phyloP scores from a whole-genome alignment of 2,888 invertebrate species.

The Watsonalla cultraria region DNA sequence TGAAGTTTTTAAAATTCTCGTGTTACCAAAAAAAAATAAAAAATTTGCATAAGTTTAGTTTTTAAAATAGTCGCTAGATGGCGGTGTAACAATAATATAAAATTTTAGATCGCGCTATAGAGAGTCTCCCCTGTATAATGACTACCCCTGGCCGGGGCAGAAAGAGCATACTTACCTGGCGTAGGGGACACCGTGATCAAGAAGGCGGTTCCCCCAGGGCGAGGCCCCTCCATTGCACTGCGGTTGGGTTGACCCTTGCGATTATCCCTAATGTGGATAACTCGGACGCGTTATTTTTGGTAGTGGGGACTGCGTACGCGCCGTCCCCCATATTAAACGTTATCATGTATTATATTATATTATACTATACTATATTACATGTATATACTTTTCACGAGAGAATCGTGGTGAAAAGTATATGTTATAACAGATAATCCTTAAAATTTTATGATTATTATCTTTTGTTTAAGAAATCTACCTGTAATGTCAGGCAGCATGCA shows the following conservation, averaged over 20 bases:
- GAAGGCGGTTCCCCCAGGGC: constrained; percentile 17
- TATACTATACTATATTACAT: no score
- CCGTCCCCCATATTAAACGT: constrained; percentile 10
- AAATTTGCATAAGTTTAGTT: background rate
- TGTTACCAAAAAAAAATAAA: background rate
- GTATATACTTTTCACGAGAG: no score
- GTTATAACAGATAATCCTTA: no score
- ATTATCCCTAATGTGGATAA: constrained; percentile 16
- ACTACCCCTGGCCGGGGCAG: background rate
- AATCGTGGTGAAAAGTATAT: no score
- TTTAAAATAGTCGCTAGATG: background rate
- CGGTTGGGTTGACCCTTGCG: constrained; percentile 14
- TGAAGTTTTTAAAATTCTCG: no score
- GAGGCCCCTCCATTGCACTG: constrained; percentile 17
- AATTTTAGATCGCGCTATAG: constrained; percentile 3
- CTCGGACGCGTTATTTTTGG: constrained; percentile 16
- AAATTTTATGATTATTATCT: no score
- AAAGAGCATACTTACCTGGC: constrained; percentile 19
- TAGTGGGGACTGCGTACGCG: constrained; percentile 20
- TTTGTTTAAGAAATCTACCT: no score
- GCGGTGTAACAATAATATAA: background rate
- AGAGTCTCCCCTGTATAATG: constrained; percentile 5
- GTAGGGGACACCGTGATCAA: constrained; percentile 15
- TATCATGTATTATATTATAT: no score
- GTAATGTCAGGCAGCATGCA: no score